phyloP scores from a whole-genome alignment of 2,888 invertebrate genomes.

The Cantharis nigra region DNA sequence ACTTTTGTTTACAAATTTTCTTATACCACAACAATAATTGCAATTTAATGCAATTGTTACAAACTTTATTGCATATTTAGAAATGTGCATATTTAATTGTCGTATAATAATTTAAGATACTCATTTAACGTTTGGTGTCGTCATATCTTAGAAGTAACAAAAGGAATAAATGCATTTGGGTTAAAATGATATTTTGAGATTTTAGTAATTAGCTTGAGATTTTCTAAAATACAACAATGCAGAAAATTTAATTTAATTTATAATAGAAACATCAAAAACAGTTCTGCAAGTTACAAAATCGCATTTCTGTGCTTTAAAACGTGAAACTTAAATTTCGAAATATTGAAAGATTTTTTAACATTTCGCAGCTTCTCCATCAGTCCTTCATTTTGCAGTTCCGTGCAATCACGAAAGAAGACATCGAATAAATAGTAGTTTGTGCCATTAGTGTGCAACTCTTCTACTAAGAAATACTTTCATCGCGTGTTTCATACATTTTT shows the following conservation, averaged over 20 bases:
- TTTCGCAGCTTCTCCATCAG: too few relatives aligned
- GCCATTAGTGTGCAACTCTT: too few relatives aligned
- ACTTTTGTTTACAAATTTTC: not conserved
- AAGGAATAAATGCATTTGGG: slow-evolving; percentile 14
- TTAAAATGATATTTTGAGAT: slow-evolving; percentile 5
- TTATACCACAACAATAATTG: not conserved
- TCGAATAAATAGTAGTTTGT: too few relatives aligned
- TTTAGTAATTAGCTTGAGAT: not conserved
- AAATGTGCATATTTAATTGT: not conserved
- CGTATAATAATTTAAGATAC: slow-evolving; percentile 6
- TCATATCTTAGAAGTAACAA: slow-evolving; percentile 2
- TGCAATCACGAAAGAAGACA: too few relatives aligned
- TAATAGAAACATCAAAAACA: not conserved
- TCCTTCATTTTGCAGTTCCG: not conserved
- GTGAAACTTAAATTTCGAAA: not conserved
- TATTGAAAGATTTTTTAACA: not conserved
- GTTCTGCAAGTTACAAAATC: not conserved
- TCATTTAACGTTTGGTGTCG: slow-evolving; percentile 8
- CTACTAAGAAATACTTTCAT: too few relatives aligned
- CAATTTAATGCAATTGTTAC: not conserved
- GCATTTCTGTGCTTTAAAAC: not conserved
- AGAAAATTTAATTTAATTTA: not conserved
- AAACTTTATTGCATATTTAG: not conserved
- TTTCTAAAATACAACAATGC: not conserved
- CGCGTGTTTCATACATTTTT: too few relatives aligned